Percentiles rank a stretch among this genome's conserved stretches.
Evolutionary conservation across 2,797 vertebrate species (phyloP).

Genomic region (Helostoma temminkii): DNA sequence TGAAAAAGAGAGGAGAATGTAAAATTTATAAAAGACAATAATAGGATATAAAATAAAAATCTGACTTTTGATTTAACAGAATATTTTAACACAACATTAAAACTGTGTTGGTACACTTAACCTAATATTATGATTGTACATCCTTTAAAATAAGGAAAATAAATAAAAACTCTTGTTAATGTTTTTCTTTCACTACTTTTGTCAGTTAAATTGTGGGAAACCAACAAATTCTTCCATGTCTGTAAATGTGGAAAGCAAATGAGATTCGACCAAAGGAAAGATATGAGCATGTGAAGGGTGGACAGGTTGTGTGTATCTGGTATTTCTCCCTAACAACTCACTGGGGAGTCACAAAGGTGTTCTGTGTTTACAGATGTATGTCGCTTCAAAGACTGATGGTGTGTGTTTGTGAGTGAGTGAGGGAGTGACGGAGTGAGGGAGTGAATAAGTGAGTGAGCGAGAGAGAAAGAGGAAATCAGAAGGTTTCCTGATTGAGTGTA

Average conservation of each 20-base stretch:
- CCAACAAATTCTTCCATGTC: no score
- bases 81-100: no score
- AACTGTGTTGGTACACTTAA: no score
- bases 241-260: conserved; percentile 20
- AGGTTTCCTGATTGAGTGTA: conserved; percentile 35
- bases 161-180: no score
- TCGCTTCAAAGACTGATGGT: conserved; percentile 30
- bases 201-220: no score
- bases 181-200: no score
- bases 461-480: conserved; percentile 33
- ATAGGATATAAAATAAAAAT: no score
- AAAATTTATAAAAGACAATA: no score
- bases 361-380: conserved; percentile 14
- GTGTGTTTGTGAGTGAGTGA: conserved; percentile 23
- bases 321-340: background rate
- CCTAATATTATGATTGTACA: no score
- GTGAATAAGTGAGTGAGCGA: conserved; percentile 13
- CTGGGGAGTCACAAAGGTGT: conserved; percentile 23
- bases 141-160: no score
- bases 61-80: no score
- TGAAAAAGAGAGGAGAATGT: no score
- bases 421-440: conserved; percentile 18
- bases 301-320: conserved; percentile 12
- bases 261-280: background rate
- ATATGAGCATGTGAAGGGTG: conserved; percentile 9